Conservation (phyloP, 2,797 vertebrate species). For the Anguilla anguilla region DNA sequence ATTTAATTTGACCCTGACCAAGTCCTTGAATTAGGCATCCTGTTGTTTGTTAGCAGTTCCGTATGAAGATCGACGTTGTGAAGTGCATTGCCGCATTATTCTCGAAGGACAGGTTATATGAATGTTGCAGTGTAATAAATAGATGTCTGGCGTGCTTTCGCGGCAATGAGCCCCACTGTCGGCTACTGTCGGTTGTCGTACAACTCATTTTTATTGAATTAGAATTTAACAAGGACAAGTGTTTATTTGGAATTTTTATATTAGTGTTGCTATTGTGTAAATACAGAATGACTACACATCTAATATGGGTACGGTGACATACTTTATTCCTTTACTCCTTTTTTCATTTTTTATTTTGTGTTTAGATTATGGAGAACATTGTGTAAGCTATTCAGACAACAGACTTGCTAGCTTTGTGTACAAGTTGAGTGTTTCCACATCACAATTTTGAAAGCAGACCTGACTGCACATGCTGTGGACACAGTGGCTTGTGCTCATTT, state of each 20-base stretch:
- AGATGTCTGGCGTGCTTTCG: not conserved
- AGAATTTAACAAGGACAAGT: not conserved
- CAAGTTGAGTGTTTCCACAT: not conserved
- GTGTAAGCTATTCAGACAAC: not conserved
- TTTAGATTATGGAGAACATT: not conserved
- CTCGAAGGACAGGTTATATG: not conserved
- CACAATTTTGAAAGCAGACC: not conserved
- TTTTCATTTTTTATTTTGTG: not conserved
- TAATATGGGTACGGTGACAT: not conserved
- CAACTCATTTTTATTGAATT: not conserved
- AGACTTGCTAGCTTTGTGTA: not conserved
- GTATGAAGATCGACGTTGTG: not conserved
- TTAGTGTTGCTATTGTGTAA: not conserved
- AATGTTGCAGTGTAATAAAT: not conserved
- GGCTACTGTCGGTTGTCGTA: not conserved
- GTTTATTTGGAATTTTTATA: not conserved
- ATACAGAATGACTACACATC: not conserved
- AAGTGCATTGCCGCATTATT: not conserved
- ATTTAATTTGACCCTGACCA: not conserved
- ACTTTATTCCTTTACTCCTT: not conserved
- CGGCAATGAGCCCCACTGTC: not conserved
- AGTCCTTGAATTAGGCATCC: not conserved
- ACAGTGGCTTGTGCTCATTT: conserved; percentile 1
- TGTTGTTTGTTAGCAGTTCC: conserved; percentile 1
- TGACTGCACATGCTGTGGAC: not conserved